Evolutionary conservation across 2,888 invertebrate species (phyloP), one percentile per base, ranked within the genome.

Genomic region (Drosophila dives): DNA sequence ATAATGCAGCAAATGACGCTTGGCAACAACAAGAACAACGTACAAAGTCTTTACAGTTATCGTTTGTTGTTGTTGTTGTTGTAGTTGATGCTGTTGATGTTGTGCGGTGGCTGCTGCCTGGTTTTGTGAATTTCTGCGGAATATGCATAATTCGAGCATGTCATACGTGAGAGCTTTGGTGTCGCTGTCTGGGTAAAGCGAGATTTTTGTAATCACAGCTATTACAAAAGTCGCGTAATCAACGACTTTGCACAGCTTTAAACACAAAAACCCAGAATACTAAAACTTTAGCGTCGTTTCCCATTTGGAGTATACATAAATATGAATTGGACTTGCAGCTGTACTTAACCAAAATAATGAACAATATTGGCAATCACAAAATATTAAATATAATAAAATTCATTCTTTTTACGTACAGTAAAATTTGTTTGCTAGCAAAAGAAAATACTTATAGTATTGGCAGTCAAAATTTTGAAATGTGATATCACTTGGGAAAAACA

Each of bases 171-270:
- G 75, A 56, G 64, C 63, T 60, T 67, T 60, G 66, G 70, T 61
- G 69, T 66, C 71, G 51, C 45, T 74, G 61, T 61, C 58, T 58
- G 54, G 63, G 40, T 51, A 54, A 42, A 36, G 58, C n/a, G 64
- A 64, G 50, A 74, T 74, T 85, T 82, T 87, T 83, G 80, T 90
- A 89, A 89, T 90, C 90, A 85, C 83, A 86, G 76, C 75, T 80
- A 87, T 89, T 85, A 90, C 74, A 84, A 83, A 75, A 75, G 75
- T 85, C 81, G 76, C 77, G 83, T 79, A 87, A 90, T 90, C 89
- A 89, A 81, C 88, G 83, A 77, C 75, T 83, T 73, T 77, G 79
- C 81, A 64, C 54, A 56, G 69, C 60, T 83, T 75, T 77, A 79
- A 83, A 60, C 86, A 68, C 86, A 68, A 72, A 73, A 73, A 74